Conservation (phyloP, 2,113 vertebrate genomes). For the Megaceryle torquata region DNA sequence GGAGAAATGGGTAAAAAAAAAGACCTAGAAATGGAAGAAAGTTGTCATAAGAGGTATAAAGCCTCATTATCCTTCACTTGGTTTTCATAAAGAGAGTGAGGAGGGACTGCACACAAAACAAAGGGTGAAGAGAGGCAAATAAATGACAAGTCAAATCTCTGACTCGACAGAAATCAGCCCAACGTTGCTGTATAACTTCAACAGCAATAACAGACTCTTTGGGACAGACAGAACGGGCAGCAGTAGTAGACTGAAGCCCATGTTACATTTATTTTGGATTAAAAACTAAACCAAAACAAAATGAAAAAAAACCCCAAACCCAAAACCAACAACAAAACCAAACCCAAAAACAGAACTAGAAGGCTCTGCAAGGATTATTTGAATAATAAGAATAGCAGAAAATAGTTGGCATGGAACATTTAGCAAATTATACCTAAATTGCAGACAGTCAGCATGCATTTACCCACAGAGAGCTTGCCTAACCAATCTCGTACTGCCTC, state of each 20-base stretch:
- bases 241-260: background rate
- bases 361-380: background rate
- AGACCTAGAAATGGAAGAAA: background rate
- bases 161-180: background rate
- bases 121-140: background rate
- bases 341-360: background rate
- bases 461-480: background rate
- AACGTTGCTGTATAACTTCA: background rate
- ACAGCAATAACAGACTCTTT: background rate
- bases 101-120: background rate
- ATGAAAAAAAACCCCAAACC: background rate
- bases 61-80: background rate
- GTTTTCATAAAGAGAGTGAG: background rate
- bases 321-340: background rate
- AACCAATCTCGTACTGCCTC: background rate
- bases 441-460: background rate
- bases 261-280: background rate
- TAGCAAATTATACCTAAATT: slow-evolving; percentile 17
- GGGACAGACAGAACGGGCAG: background rate
- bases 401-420: background rate
- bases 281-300: background rate
- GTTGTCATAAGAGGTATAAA: background rate
- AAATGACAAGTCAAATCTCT: background rate
- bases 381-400: slow-evolving; percentile 6
- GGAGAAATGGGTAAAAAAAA: background rate